Percentiles rank a stretch among this genome's conserved stretches.
phyloP scores from a whole-genome alignment of 1,140 invertebrate species.

The Megalopta genalis region DNA sequence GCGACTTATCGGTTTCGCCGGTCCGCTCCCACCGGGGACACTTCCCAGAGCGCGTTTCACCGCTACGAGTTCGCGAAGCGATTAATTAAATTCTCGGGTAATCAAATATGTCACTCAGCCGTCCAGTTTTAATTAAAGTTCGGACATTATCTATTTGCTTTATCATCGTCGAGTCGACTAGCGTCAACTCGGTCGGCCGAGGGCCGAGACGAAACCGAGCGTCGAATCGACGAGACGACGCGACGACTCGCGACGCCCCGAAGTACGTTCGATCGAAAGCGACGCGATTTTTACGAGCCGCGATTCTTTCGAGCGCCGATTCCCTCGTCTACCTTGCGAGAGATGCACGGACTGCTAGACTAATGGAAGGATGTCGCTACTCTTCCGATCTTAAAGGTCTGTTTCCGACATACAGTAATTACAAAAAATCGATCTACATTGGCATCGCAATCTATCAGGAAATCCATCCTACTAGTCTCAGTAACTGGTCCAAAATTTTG shows the following conservation, averaged over 20 bases:
- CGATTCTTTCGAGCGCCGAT: not conserved
- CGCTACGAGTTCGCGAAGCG: conserved; percentile 71
- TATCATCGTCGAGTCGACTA: conserved; percentile 78
- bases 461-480: too few species aligned
- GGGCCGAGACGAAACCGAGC: conserved; percentile 42
- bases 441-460: too few species aligned
- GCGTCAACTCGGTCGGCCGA: conserved; percentile 50
- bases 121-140: conserved; percentile 81
- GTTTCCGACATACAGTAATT: too few species aligned
- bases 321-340: too few species aligned
- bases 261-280: conserved; percentile 15
- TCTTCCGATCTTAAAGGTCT: too few species aligned
- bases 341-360: too few species aligned
- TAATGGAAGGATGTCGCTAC: too few species aligned
- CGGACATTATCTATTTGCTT: conserved; percentile 81
- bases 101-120: conserved; percentile 81
- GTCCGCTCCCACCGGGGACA: not conserved
- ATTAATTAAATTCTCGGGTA: conserved; percentile 81
- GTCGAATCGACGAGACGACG: conserved; percentile 35
- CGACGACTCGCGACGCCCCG: not conserved
- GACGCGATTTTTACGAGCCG: not conserved
- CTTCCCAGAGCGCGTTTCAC: conserved; percentile 16
- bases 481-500: too few species aligned
- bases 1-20: conserved; percentile 71
- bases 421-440: too few species aligned